Percentiles rank a stretch among this genome's conserved stretches.
These are phyloP conservation scores for Gobionotothen gibberifrons DNA, from an alignment of 2,797 vertebrate species.

Conservation along the genomic window DNA sequence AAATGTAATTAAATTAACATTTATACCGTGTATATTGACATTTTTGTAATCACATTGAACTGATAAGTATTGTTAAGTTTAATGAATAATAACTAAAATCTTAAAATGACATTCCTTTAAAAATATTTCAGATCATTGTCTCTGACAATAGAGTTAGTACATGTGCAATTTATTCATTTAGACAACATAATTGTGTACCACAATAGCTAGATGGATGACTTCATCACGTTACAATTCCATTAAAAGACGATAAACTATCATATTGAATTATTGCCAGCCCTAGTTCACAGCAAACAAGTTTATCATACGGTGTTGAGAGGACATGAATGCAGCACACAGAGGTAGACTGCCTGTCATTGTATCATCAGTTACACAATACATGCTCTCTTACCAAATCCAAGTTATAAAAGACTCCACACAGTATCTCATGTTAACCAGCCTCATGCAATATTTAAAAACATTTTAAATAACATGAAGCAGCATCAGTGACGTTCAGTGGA, in stretches of 20 bases:
- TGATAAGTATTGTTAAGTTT: too few relatives aligned
- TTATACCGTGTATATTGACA: too few relatives aligned
- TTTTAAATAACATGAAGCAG: conserved; percentile 15
- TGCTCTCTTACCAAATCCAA: conserved; percentile 38
- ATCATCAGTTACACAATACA: conserved; percentile 28
- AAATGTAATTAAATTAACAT: too few relatives aligned
- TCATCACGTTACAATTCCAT: not conserved
- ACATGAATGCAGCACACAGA: conserved; percentile 49
- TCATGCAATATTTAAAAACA: conserved; percentile 40
- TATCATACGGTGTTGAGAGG: conserved; percentile 29
- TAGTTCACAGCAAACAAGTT: conserved; percentile 30
- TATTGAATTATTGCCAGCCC: too few relatives aligned
- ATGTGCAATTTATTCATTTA: too few relatives aligned
- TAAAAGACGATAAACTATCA: not conserved
- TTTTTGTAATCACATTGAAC: too few relatives aligned
- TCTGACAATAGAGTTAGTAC: too few relatives aligned
- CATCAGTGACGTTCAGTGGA: conserved; percentile 21
- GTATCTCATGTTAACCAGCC: conserved; percentile 40
- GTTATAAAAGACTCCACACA: conserved; percentile 5
- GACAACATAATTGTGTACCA: too few relatives aligned
- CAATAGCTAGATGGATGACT: not conserved
- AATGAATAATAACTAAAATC: too few relatives aligned
- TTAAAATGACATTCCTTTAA: too few relatives aligned
- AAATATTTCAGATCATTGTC: too few relatives aligned
- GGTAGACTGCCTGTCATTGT: conserved; percentile 1